Base-by-base conservation (phyloP, 2,797 vertebrate species). In the Calcarius lapponicus region DNA sequence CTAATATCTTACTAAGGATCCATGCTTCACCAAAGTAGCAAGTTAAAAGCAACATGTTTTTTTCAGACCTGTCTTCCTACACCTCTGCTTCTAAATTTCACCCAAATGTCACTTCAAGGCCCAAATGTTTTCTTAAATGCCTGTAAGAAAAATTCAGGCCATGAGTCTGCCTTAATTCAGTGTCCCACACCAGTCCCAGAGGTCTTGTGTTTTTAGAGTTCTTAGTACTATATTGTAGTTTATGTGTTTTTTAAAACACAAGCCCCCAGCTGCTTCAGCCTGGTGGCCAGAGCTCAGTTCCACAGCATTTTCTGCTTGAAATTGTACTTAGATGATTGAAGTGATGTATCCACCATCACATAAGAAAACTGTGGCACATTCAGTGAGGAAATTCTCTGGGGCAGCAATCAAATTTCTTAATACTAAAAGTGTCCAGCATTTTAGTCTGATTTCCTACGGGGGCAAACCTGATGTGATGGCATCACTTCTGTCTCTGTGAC, bases 381-480 rank as follows among this genome's bases (percentile, higher is more conserved):
- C 42, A 60, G 32, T 11, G 53, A 80, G 29, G 31, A 74, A 89
- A 80, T 85, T 84, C 74, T 92, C 71, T 67, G 56, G 70, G 78
- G 67, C 20, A 89, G 31, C 16, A 92, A 90, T 93, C 74, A 76
- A 82, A 75, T 70, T 86, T 72, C 71, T 62, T 73, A 65, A 58
- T 43, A 47, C 26, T 75, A 57, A 54, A 90, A 80, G 6, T 10
- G 4, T 80, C 31, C 57, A 61, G 3, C 53, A 57, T 80, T 92
- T 92, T 40, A 79, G 50, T 65, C 31, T 94, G 80, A 92, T 96
- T 94, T 96, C 88, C 86, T 96, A 50, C 65, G 76, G 92, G 76
- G 57, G 47, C 0, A 6, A 88, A 71, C 17, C 18, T 65, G 29
- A 74, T 38, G 34, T 71, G 53, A 76, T 74, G 57, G 34, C 42